phyloP scores from a whole-genome alignment of 1,140 invertebrate genomes.

The Zaprionus gabonicus region DNA sequence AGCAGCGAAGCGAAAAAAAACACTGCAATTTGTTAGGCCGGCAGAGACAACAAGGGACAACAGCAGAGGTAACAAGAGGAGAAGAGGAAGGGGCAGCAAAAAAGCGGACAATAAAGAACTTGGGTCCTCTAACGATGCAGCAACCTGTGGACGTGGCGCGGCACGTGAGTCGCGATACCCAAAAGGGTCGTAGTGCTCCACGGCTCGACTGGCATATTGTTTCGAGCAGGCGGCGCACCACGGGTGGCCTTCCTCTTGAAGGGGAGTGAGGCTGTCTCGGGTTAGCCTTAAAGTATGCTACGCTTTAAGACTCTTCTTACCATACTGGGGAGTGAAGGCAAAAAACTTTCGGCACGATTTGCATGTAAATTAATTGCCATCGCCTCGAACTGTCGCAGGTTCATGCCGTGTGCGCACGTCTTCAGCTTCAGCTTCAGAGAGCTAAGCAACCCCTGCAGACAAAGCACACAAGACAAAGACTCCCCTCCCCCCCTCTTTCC shows the following conservation, averaged over 20 bases:
- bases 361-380: constrained; percentile 84
- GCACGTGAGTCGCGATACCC: constrained; percentile 59
- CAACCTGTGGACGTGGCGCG: constrained; percentile 74
- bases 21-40: constrained; percentile 75
- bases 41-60: constrained; percentile 34
- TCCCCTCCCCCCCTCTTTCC: too few relatives aligned
- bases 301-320: constrained; percentile 34
- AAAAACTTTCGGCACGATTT: constrained; percentile 80
- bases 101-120: constrained; percentile 55
- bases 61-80: constrained; percentile 39
- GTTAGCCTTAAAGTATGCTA: constrained; percentile 33
- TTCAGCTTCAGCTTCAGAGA: not conserved
- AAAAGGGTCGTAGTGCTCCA: constrained; percentile 67
- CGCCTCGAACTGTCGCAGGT: constrained; percentile 52
- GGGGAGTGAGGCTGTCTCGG: constrained; percentile 29
- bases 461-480: constrained; percentile 1
- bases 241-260: constrained; percentile 55
- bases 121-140: constrained; percentile 64
- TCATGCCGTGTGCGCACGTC: constrained; percentile 34
- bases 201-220: constrained; percentile 61
- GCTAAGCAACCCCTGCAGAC: constrained; percentile 66
- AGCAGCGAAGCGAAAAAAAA: constrained; percentile 49
- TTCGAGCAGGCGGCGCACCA: constrained; percentile 73
- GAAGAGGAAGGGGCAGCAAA: constrained; percentile 11
- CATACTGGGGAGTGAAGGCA: too few relatives aligned